Base-by-base conservation (phyloP, 2,797 vertebrate species). In the Atherinosoma microstoma region DNA sequence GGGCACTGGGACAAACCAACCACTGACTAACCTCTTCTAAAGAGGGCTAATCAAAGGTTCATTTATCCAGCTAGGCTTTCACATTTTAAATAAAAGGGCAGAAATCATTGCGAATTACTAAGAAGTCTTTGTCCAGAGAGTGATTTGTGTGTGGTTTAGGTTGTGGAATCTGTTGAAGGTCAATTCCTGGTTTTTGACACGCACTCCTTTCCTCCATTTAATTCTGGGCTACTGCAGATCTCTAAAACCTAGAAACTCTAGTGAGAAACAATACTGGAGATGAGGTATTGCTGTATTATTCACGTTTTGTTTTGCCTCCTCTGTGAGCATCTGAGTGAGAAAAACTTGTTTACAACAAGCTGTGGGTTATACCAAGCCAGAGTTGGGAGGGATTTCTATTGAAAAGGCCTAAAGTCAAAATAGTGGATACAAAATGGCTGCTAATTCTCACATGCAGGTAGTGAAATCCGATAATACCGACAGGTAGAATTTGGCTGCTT, bases 31-130 rank as follows among this genome's bases (percentile, higher is more conserved):
- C 85, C 67, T 73, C 91, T 61, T 60, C 65, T 67, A 42, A 75
- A 70, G 72, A 86, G 86, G 84, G 89, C 80, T 87, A 92, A 94
- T 91, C 88, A 87, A 75, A 91, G 74, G 42, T 86, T 84, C 86
- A 42, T 42, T 16, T 18, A 15, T 42, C 40, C 40, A 73, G 70
- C 69, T 32, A 27, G 6, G 4, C 51, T 40, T 61, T 5, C 22
- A 47, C 45, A 49, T 62, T 76, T 80, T 77, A 71, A 90, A 82
- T 68, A 65, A 82, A 82, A 79, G 2, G 6, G 66, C 82, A 90
- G 83, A 88, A 84, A 80, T 59, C 47, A 38, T 51, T 70, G 47
- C 63, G 29, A 61, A 76, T 70, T 56, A 59, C 27, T 58, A 24
- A 49, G 64, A 70, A 51, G 47, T 40, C 38, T 30, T 60, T 65